These are phyloP conservation scores for Drosophila baimaii DNA, from an alignment of 1,140 invertebrate species.

Conservation along the genomic window DNA sequence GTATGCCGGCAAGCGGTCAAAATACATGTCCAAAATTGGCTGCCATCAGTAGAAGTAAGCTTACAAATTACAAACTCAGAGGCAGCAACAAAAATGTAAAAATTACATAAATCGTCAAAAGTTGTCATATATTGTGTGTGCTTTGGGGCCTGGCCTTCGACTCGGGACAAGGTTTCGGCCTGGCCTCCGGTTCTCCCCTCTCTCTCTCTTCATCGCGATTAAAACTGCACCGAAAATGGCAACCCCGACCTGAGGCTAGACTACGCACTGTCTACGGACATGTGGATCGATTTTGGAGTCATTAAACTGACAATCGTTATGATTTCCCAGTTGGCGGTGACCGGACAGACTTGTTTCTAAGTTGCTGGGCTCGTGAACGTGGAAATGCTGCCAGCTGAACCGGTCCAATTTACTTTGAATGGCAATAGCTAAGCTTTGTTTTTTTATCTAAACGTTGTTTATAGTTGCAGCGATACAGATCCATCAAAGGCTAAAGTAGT, in stretches of 20 bases:
- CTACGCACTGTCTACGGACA: constrained; percentile 58
- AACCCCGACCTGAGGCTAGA: constrained; percentile 35
- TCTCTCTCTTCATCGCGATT: constrained; percentile 3
- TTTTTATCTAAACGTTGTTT: constrained; percentile 42
- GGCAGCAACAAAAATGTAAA: constrained; percentile 22
- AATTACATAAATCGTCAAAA: constrained; percentile 58
- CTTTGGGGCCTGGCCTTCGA: constrained; percentile 52
- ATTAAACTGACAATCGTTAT: constrained; percentile 63
- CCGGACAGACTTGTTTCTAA: constrained; percentile 46
- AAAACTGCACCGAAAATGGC: constrained; percentile 60
- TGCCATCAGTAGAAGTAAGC: constrained; percentile 23
- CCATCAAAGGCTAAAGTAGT: constrained; percentile 41
- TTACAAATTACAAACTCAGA: constrained; percentile 47
- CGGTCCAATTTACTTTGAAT: constrained; percentile 51
- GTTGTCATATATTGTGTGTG: constrained; percentile 53
- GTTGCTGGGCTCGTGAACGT: constrained; percentile 25
- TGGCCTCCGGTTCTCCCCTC: constrained; percentile 18
- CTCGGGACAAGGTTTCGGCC: constrained; percentile 48
- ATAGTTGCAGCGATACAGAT: constrained; percentile 37
- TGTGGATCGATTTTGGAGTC: constrained; percentile 60
- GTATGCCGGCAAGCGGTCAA: constrained; percentile 18
- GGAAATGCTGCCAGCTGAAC: constrained; percentile 42
- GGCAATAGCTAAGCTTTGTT: constrained; percentile 45
- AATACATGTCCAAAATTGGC: constrained; percentile 43
- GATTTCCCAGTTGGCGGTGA: constrained; percentile 62